A percentile compares a stretch with the other conserved stretches of the same genome.
Evolutionary conservation across 1,140 invertebrate species (phyloP).

Genomic region (Anthonomus grandis): DNA sequence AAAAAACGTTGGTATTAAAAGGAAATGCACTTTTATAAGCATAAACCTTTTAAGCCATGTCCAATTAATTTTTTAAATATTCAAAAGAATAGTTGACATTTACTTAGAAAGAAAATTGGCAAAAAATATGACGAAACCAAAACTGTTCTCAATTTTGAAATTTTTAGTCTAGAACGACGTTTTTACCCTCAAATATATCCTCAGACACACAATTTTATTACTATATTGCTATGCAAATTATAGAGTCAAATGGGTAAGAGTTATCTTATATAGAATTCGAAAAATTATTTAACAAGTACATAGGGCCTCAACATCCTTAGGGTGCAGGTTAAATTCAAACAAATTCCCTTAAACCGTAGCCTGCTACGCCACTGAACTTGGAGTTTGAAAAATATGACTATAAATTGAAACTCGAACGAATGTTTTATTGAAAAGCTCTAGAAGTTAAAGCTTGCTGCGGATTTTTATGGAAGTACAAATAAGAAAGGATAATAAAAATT

Average conservation of each 20-base stretch:
- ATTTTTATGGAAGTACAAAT: slow-evolving; percentile 34
- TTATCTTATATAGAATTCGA: too few species aligned
- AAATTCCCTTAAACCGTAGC: slow-evolving; percentile 1
- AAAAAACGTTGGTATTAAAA: too few species aligned
- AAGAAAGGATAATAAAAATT: slow-evolving; percentile 28
- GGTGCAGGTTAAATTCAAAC: not conserved
- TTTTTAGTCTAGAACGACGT: not conserved
- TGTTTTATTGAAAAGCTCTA: slow-evolving; percentile 44
- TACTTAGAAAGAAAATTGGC: too few species aligned
- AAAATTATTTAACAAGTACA: too few species aligned
- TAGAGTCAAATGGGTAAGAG: not conserved
- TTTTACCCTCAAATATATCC: not conserved
- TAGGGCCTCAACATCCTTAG: not conserved
- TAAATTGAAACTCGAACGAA: slow-evolving; percentile 42
- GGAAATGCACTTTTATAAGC: too few species aligned
- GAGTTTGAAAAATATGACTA: slow-evolving; percentile 31
- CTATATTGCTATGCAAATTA: not conserved
- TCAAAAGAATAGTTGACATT: too few species aligned
- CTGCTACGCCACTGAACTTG: slow-evolving; percentile 13
- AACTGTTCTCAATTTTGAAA: too few species aligned
- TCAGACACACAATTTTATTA: not conserved
- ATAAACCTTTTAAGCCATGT: too few species aligned
- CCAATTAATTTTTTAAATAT: too few species aligned
- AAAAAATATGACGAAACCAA: too few species aligned
- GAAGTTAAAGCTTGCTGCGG: slow-evolving; percentile 32